A percentile compares a stretch with the other conserved stretches of the same genome.
Conservation (phyloP, 2,888 invertebrate species). For the Thecophora atra region DNA sequence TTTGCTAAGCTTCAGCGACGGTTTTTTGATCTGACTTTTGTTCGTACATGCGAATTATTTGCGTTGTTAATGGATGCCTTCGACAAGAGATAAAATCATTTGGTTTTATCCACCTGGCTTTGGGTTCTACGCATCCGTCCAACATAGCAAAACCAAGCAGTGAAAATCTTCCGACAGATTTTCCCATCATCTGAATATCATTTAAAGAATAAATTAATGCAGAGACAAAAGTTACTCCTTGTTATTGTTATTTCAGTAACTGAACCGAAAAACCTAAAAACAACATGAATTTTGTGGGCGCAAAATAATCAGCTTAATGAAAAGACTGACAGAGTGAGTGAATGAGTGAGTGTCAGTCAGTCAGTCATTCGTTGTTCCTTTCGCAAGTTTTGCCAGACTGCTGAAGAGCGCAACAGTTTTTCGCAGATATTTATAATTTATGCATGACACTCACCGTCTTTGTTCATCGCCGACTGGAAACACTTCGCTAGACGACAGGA, state of each 20-base stretch:
- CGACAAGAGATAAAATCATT: too few relatives aligned
- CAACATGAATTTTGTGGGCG: conserved; percentile 45
- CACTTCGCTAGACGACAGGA: conserved; percentile 95
- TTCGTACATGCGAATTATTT: too few relatives aligned
- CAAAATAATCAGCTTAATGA: conserved; percentile 59
- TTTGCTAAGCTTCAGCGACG: too few relatives aligned
- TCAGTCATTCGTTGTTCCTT: conserved; percentile 19
- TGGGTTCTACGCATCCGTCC: not conserved
- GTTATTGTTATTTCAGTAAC: conserved; percentile 34
- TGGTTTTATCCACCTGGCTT: not conserved
- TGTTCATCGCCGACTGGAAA: conserved; percentile 96
- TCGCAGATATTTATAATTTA: not conserved
- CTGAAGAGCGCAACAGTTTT: too few relatives aligned
- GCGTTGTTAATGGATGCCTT: too few relatives aligned
- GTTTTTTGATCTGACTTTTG: too few relatives aligned
- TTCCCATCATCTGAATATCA: not conserved
- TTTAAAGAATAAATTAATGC: conserved; percentile 3
- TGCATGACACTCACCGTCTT: conserved; percentile 83
- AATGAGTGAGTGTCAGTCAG: too few relatives aligned
- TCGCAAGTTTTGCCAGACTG: too few relatives aligned
- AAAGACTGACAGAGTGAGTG: conserved; percentile 41
- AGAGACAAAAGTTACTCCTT: conserved; percentile 12
- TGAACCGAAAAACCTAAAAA: conserved; percentile 20
- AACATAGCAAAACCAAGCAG: not conserved
- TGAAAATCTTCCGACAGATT: not conserved